Evolutionary conservation across 35 echinoderm and acorn worm species (phyloP).

Genomic region (Chiridota heheva): DNA sequence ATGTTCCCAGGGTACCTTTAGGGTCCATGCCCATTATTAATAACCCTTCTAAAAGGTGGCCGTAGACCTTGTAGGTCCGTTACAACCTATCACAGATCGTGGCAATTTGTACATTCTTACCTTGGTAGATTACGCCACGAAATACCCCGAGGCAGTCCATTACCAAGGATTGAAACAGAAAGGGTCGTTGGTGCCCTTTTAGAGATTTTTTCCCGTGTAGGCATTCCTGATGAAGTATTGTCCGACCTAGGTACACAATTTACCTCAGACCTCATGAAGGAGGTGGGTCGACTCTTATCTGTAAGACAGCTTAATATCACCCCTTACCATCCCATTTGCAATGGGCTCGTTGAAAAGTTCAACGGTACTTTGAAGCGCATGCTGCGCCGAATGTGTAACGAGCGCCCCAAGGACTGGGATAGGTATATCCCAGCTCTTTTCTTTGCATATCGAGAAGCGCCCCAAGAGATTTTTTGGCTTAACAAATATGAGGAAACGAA

Average conservation of each 20-base stretch:
- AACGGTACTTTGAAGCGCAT: too few species aligned
- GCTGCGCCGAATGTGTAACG: too few species aligned
- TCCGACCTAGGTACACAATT: too few species aligned
- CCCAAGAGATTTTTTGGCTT: too few species aligned
- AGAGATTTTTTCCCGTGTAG: slow-evolving; percentile 16
- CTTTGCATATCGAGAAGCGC: slow-evolving; percentile 30
- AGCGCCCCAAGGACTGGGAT: slow-evolving; percentile 51
- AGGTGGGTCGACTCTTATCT: background rate
- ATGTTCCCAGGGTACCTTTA: slow-evolving; percentile 3
- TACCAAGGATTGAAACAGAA: slow-evolving; percentile 21
- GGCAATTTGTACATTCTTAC: slow-evolving; percentile 21
- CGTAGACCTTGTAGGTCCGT: slow-evolving; percentile 30
- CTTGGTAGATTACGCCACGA: slow-evolving; percentile 10
- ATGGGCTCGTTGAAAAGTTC: too few species aligned
- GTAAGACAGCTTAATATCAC: too few species aligned
- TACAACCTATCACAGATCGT: slow-evolving; percentile 5
- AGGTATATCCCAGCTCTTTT: slow-evolving; percentile 26
- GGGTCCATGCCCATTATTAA: slow-evolving; percentile 36
- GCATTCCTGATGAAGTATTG: too few species aligned
- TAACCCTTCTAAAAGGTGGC: slow-evolving; percentile 25
- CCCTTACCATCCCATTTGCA: too few species aligned
- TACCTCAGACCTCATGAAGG: slow-evolving; percentile 12
- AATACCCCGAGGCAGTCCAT: slow-evolving; percentile 17
- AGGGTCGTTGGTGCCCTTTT: slow-evolving; percentile 13
- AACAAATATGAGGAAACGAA: background rate